Evolutionary conservation across 2,797 vertebrate species (phyloP), one percentile per base, ranked within the genome.

Genomic region (Hylomyscus alleni): DNA sequence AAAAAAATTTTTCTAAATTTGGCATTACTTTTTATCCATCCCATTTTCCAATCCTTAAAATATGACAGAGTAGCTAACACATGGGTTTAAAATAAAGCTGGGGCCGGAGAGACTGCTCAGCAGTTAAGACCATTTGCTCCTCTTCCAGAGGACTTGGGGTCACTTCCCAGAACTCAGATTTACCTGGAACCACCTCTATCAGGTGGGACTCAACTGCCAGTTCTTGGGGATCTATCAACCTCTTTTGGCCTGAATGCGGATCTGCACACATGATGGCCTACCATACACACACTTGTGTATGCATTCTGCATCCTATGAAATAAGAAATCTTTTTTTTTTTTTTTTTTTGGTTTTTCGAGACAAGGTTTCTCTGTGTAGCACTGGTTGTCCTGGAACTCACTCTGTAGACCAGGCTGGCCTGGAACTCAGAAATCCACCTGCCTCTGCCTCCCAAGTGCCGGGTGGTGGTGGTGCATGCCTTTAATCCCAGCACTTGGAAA

Each of bases 11-110:
- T 90, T 58, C 95, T 90, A 81, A 82, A 91, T 31, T 31, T n/a
- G 22, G 2, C 82, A 78, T 85, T 95, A 13, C 78, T 6, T 72
- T 89, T 95, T 96, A 44, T 11, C 0, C 34, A 31, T 73, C 3
- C 77, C 37, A 75, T 10, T 17, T 75, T 85, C 75, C 91, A 69
- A 83, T 8, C 15, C 29, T 91, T 56, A 94, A 97, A 69, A 83
- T 62, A 81, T 80, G 62, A 37, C 52, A 76, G 58, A 87, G 47
- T 80, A 50, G 37, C 19, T 29, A 81, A 77, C 11, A 50, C 5
- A 12, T 40, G 37, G 5, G 3, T 95, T 97, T 97, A 72, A 83
- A 97, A 93, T 96, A 95, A 95, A 47, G 73, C n/a, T 37, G 54
- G 6, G 80, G 12, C 52, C 6, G 3, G 52, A 81, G 78, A 56